Evolutionary conservation across 2,888 invertebrate species (phyloP), one percentile per base, ranked within the genome.

Genomic region (Drosophila colorata): DNA sequence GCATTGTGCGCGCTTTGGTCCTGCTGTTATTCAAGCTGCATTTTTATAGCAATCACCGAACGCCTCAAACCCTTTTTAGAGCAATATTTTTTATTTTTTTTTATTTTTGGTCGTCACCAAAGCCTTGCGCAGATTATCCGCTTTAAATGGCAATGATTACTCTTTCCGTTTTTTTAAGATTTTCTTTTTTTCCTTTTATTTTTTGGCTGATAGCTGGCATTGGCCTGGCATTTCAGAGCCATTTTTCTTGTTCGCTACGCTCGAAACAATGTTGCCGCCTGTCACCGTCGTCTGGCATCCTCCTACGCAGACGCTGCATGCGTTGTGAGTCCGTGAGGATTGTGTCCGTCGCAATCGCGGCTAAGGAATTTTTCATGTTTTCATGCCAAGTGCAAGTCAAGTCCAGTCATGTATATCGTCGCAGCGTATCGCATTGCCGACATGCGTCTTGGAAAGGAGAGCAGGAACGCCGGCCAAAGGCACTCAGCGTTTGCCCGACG

Each of bases 91-190:
- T 60, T 67, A 56, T 70, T 51, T 56, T 71, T 69, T 68, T 72
- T 71, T 69, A 73, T 72, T 71, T 77, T n/a, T n/a, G n/a, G n/a
- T n/a, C 71, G 71, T 78, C 72, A 61, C 64, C 60, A 76, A 61
- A 76, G 74, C 64, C 80, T 71, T 69, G 74, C 73, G 85, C 85
- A 88, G 90, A 90, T 90, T 90, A 90, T 90, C 89, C 85, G 88
- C 89, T 90, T 90, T 90, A 90, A 90, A 90, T 90, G 90, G 88
- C 89, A 90, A 90, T 90, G 90, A 90, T 90, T 90, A 88, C 88
- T 87, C 90, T 64, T 70, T 55, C 33, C 14, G 16, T 11, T 37
- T 46, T 58, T 68, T 31, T 9, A 28, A 8, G 8, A 2, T 28
- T 43, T 41, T 14, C 23, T 18, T 44, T n/a, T 25, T 48, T 4